Base-by-base conservation (phyloP, 2,888 invertebrate species). In the Drosophila anomalata region DNA sequence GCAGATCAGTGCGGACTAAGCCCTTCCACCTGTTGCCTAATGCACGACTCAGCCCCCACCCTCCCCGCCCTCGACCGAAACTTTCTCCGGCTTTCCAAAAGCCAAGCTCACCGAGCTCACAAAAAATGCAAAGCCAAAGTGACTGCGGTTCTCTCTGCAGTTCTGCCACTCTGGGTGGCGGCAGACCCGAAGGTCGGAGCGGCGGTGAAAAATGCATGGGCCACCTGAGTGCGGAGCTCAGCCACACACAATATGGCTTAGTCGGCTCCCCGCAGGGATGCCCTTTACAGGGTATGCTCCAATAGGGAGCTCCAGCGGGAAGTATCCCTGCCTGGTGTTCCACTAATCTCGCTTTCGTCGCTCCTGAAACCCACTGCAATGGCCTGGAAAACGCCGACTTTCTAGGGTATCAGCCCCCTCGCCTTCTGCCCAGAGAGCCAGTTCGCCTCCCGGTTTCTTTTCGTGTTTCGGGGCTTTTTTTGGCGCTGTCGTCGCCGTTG, bases 41-140 rank as follows among this genome's bases (percentile, higher is more conserved):
- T 50, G 61, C 50, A 63, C n/a, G 29, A 4, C 20, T 17, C 61
- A 14, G 2, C 11, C 41, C 39, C 8, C 12, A 46, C 14, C 14
- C 2, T 22, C 47, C 24, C 63, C 46, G 63, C 36, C n/a, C 46
- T 6, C 6, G 14, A 5, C 22, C 33, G 24, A 14, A 62, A 47
- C 26, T 46, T 47, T 63, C 65, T n/a, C 14, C n/a, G n/a, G 36
- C n/a, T 36, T 36, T 36, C 36, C 22, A 2, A 5, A 44, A 44
- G 22, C 42, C 42, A 20, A 22, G 22, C 20, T 14, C 41, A 8
- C 14, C n/a, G 7, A 61, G 39, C 70, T 66, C 58, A 69, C 65
- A 47, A 69, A 52, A 71, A 72, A 68, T 71, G 68, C 68, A 68
- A 68, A 68, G 72, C 68, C 61, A 68, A 68, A 68, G 68, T 68